phyloP scores from a whole-genome alignment of 2,888 invertebrate genomes.

The Latrodectus hesperus region DNA sequence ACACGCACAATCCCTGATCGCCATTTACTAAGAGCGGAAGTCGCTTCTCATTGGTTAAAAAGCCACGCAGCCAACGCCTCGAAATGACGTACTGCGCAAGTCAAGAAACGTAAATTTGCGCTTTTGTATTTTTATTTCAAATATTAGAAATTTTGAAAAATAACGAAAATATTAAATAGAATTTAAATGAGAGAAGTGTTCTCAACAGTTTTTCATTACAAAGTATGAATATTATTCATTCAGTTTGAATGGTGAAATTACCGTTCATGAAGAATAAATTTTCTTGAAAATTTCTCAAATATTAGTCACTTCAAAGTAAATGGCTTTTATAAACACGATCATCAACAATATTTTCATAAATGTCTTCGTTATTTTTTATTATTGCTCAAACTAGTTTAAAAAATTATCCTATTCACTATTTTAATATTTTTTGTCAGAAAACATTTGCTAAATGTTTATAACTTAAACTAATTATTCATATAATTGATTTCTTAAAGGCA shows the following conservation, averaged over 20 bases:
- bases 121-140: not conserved
- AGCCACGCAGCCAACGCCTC: slow-evolving; percentile 33
- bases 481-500: too few species aligned
- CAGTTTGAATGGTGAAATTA: not conserved
- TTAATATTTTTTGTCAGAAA: too few species aligned
- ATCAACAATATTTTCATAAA: too few species aligned
- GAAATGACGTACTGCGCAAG: slow-evolving; percentile 28
- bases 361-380: too few species aligned
- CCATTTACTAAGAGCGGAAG: slow-evolving; percentile 53
- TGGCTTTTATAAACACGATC: too few species aligned
- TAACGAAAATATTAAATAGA: not conserved
- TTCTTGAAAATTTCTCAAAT: too few species aligned
- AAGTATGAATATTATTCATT: not conserved
- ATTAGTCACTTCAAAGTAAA: too few species aligned
- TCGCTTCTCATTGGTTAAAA: slow-evolving; percentile 44
- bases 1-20: slow-evolving; percentile 1
- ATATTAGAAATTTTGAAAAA: not conserved
- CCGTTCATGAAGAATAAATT: not conserved
- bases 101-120: not conserved
- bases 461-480: too few species aligned
- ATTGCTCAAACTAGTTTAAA: too few species aligned
- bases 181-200: not conserved
- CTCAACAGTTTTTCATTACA: not conserved
- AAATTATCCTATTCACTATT: too few species aligned
- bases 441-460: too few species aligned